Evolutionary conservation across 2,888 invertebrate species (phyloP), one percentile per base, ranked within the genome.

Genomic region (Philonicus albiceps): DNA sequence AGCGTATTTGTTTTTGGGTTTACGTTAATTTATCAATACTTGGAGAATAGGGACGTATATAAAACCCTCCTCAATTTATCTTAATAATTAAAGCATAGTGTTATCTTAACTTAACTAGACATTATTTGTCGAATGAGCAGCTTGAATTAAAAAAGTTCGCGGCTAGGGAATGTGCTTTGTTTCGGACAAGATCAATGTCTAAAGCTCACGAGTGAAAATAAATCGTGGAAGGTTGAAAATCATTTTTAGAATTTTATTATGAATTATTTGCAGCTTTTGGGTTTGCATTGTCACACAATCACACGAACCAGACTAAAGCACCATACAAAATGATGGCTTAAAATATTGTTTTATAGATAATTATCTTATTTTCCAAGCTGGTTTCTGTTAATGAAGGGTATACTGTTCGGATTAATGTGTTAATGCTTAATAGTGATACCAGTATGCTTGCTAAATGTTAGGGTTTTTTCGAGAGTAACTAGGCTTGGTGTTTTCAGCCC

Each of bases 291-390:
- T 83, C 2, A 55, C 64, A 8, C 64, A 64, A 3, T 83, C 27
- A 7, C 4, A 37, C 37, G 31, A 19, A 27, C 64, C 53, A 53
- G 16, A 55, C 27, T 34, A 55, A 55, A 34, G 64, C 53, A 7
- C 30, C 83, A 22, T 83, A 83, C n/a, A 83, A 27, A 31, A 64
- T 27, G 4, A 55, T 55, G 34, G 64, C 31, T 83, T 83, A 19
- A 55, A 83, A 83, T 27, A 83, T 83, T 13, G 64, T 27, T 83
- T 83, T 83, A 22, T 31, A 64, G 11, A 83, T 49, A 8, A 83
- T n/a, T 11, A 83, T 31, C 37, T 83, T 83, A 55, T 83, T 83
- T 30, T 7, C 43, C 30, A 37, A 22, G 53, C 13, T 81, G n/a
- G 55, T 55, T 55, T 8, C 55, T 55, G 55, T 55, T 55, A 19